These are phyloP conservation scores for Morone chrysops DNA, from an alignment of 2,113 vertebrate genomes.

Conservation along the genomic window DNA sequence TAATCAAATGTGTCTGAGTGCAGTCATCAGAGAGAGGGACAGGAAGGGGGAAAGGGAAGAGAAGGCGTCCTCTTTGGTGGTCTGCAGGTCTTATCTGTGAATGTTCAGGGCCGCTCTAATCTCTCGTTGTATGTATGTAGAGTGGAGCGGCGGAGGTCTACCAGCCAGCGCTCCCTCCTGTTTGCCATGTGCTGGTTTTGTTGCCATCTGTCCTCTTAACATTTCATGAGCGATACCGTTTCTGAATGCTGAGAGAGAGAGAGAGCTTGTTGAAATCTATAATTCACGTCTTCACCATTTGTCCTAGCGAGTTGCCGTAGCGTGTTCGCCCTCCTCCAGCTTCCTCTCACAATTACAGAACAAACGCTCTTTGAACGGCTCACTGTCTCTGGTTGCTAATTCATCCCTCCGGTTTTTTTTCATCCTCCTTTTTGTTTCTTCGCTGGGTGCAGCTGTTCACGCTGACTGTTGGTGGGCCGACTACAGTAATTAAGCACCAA, in stretches of 20 bases:
- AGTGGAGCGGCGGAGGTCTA: neutral
- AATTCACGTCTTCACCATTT: constrained; percentile 71
- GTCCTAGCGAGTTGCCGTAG: constrained; percentile 63
- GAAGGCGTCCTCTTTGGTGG: neutral
- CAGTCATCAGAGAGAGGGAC: constrained; percentile 34
- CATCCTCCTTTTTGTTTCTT: constrained; percentile 48
- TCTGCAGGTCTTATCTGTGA: constrained; percentile 20
- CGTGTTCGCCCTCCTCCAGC: constrained; percentile 49
- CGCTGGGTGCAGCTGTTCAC: constrained; percentile 75
- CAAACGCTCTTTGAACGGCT: constrained; percentile 60
- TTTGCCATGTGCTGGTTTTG: constrained; percentile 46
- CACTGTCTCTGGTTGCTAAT: constrained; percentile 47
- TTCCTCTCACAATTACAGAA: constrained; percentile 74
- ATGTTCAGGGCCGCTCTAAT: constrained; percentile 21
- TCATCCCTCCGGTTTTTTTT: constrained; percentile 42
- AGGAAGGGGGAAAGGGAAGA: neutral
- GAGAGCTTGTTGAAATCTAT: constrained; percentile 60
- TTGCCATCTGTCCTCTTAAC: constrained; percentile 75
- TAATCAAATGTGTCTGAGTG: constrained; percentile 51
- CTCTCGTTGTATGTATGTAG: neutral
- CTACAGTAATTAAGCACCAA: constrained; percentile 82
- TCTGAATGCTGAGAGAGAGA: constrained; percentile 33
- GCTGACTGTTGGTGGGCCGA: constrained; percentile 72
- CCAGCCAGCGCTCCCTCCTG: neutral
- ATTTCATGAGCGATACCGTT: constrained; percentile 69